Evolutionary conservation across 2,888 invertebrate genomes (phyloP), one percentile per base, ranked within the genome.

Genomic region (Philereme transversata): DNA sequence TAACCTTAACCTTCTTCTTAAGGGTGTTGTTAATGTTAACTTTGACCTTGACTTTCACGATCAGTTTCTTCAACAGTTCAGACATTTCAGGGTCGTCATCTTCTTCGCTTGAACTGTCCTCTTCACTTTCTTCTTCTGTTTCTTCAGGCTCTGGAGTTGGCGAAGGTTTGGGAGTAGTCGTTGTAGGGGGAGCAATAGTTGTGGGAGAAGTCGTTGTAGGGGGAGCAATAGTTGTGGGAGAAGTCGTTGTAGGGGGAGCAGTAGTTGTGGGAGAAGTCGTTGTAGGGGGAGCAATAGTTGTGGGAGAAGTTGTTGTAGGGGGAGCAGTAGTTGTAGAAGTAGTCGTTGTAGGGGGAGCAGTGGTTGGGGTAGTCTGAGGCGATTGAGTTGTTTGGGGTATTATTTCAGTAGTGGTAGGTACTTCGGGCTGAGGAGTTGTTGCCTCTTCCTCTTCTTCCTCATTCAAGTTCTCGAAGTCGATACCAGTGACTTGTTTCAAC

Each of bases 11-110:
- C 49, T 78, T 73, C 43, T 78, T 77, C 62, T 78, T 79, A 5
- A 74, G 75, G 40, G 77, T 77, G 61, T 75, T 89, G 66, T 82
- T 86, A 58, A 90, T 60, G 51, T 76, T 80, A 44, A 91, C 87
- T 64, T 85, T 87, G 34, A 90, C 90, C 65, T 87, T 87, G 34
- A 91, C 90, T 67, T 83, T 81, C 0, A 90, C 83, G 71, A 88
- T 82, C 43, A 91, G 74, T 50, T 79, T 83, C 70, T 90, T 90
- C 10, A 88, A 71, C 5, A 88, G 71, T 40, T 89, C 76, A 0
- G 80, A 74, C 4, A 84, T 44, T 47, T 88, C 83, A 3, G 77
- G 75, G 33, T 84, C 84, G 33, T 84, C 84, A 7, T 83, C 82
- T 58, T 82, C 83, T 5, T 76, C 72, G 2, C 70, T 72, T 35